Percentiles rank a stretch among this genome's conserved stretches.
These are phyloP conservation scores for Eretmodus cyanostictus DNA, from an alignment of 2,113 vertebrate species.

Conservation along the genomic window DNA sequence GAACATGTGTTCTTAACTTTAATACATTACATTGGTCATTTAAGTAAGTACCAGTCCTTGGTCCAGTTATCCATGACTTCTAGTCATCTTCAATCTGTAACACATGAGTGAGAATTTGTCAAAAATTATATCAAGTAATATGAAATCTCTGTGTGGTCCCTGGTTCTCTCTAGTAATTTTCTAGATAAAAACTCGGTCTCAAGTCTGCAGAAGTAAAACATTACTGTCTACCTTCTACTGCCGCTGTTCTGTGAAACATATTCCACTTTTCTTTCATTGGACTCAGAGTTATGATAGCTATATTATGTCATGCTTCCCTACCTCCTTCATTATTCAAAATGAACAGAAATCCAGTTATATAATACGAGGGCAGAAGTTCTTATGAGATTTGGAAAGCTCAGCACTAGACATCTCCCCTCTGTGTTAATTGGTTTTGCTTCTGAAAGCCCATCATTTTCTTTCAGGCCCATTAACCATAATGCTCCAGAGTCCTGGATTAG, in stretches of 20 bases:
- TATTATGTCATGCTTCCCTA: constrained; percentile 50
- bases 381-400: constrained; percentile 69
- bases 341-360: constrained; percentile 62
- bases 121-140: not conserved
- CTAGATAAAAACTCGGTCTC: not conserved
- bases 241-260: constrained; percentile 24
- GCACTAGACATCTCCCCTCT: constrained; percentile 60
- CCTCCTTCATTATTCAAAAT: constrained; percentile 64
- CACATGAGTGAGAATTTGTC: not conserved
- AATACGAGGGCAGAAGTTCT: constrained; percentile 56
- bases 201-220: constrained; percentile 1
- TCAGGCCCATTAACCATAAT: constrained; percentile 74
- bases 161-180: not conserved
- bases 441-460: constrained; percentile 75
- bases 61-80: not conserved
- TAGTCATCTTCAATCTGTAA: not conserved
- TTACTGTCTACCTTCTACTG: not conserved
- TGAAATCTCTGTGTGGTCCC: not conserved
- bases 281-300: constrained; percentile 44
- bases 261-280: constrained; percentile 40
- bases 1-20: not conserved
- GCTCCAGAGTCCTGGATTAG: constrained; percentile 69
- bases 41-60: not conserved
- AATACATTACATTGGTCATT: not conserved
- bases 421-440: constrained; percentile 75